A percentile compares a stretch with the other conserved stretches of the same genome.
These are phyloP conservation scores for Lytechinus variegatus DNA, from an alignment of 35 echinoderm and acorn worm genomes.

Conservation along the genomic window DNA sequence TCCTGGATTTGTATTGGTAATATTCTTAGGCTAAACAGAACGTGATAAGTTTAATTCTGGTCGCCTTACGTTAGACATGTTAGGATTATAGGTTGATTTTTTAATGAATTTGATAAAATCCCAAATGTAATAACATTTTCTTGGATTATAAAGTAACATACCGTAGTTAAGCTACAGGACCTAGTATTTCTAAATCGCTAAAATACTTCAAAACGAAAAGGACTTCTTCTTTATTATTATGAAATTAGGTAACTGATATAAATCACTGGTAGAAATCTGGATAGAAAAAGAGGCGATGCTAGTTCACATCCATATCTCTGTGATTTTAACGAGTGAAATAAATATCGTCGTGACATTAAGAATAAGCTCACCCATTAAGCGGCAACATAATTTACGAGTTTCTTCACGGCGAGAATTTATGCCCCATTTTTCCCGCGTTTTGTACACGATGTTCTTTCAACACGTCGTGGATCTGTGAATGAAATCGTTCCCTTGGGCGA, in stretches of 20 bases:
- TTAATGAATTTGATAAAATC: too few species aligned
- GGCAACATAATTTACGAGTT: constrained; percentile 11
- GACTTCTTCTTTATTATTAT: too few species aligned
- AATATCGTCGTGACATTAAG: not conserved
- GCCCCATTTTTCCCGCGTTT: not conserved
- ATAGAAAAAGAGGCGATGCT: not conserved
- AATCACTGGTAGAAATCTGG: not conserved
- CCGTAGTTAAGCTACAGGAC: too few species aligned
- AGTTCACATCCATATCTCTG: not conserved
- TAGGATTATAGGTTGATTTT: too few species aligned
- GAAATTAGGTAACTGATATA: not conserved
- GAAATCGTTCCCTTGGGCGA: not conserved
- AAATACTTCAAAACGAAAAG: too few species aligned
- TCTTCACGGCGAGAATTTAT: not conserved
- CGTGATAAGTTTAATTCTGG: too few species aligned
- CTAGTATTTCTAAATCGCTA: too few species aligned
- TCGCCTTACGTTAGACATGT: too few species aligned
- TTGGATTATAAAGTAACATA: too few species aligned
- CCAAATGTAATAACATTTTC: too few species aligned
- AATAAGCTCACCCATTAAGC: not conserved
- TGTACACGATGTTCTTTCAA: not conserved
- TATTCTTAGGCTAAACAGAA: too few species aligned
- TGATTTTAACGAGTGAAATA: not conserved
- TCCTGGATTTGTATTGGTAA: too few species aligned
- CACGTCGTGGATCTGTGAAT: not conserved